Evolutionary conservation across 2,888 invertebrate species (phyloP).

Genomic region (Taenaris catops): DNA sequence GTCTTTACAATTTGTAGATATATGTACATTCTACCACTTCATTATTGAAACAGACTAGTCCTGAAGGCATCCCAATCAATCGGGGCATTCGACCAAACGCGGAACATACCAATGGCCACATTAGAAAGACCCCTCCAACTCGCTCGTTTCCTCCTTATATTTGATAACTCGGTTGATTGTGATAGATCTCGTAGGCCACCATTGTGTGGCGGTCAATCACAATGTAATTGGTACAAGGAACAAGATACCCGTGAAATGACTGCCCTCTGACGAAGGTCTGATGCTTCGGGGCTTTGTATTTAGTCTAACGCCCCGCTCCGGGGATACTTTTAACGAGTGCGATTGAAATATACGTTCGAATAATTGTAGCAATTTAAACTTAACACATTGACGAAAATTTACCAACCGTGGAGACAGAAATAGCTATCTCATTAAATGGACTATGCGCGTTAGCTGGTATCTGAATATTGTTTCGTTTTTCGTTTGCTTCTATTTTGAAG

Average conservation of each 20-base stretch:
- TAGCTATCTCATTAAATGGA: too few relatives aligned
- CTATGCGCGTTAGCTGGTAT: too few relatives aligned
- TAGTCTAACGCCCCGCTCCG: conserved; percentile 36
- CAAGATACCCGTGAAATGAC: conserved; percentile 75
- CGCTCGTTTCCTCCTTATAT: conserved; percentile 20
- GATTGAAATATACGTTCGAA: conserved; percentile 8
- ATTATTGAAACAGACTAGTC: conserved; percentile 55
- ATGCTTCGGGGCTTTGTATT: conserved; percentile 52
- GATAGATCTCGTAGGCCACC: conserved; percentile 31
- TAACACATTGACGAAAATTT: too few relatives aligned
- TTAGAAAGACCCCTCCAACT: conserved; percentile 31
- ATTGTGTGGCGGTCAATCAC: conserved; percentile 58
- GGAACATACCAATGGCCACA: conserved; percentile 40
- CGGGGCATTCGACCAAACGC: conserved; percentile 60
- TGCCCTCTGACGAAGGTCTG: conserved; percentile 66
- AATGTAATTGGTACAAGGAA: conserved; percentile 66
- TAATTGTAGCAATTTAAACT: conserved; percentile 8
- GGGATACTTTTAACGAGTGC: conserved; percentile 19
- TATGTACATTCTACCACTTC: conserved; percentile 41
- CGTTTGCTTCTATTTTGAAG: too few relatives aligned
- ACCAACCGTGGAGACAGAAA: too few relatives aligned
- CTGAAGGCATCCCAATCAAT: conserved; percentile 60
- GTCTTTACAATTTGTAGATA: too few relatives aligned
- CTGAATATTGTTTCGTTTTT: too few relatives aligned
- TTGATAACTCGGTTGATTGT: conserved; percentile 11